phyloP scores from a whole-genome alignment of 2,113 vertebrate genomes.

The Spheniscus mendiculus region DNA sequence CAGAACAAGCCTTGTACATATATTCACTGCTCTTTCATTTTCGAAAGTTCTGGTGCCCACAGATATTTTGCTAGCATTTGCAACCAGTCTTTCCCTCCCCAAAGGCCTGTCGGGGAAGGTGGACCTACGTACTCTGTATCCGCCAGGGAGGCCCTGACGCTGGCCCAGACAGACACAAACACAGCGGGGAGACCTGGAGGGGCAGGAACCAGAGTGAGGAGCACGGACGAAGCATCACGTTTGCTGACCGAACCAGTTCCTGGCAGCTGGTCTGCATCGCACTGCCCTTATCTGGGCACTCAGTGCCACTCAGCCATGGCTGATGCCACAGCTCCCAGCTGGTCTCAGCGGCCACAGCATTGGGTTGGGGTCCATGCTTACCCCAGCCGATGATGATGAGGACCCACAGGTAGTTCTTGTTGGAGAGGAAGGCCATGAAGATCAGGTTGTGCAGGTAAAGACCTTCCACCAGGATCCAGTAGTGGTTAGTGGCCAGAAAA shows the following conservation, averaged over 20 bases:
- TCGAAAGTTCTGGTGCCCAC: not conserved
- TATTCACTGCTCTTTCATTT: not conserved
- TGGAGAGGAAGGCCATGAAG: constrained; percentile 93
- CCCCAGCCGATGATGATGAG: constrained; percentile 92
- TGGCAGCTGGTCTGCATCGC: not conserved
- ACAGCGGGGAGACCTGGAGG: constrained; percentile 86
- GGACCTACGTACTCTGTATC: constrained; percentile 90
- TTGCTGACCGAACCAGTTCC: not conserved
- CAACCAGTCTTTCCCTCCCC: not conserved
- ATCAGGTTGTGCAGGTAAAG: constrained; percentile 92
- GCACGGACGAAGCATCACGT: not conserved
- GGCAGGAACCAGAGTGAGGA: not conserved
- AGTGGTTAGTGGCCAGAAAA: constrained; percentile 92
- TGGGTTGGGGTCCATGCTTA: constrained; percentile 39
- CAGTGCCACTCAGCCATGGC: fast-evolving
- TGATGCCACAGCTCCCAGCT: not conserved
- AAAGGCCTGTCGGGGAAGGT: not conserved
- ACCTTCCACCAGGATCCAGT: constrained; percentile 93
- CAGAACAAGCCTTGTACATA: not conserved
- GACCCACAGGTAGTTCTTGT: constrained; percentile 89
- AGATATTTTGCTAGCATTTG: not conserved
- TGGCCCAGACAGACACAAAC: constrained; percentile 93
- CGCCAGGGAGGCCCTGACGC: constrained; percentile 88
- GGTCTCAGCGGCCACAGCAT: fast-evolving
- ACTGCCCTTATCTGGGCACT: not conserved